Percentiles rank a stretch among this genome's conserved stretches.
Evolutionary conservation across 1,140 invertebrate genomes (phyloP).

Genomic region (Anadara kagoshimensis): DNA sequence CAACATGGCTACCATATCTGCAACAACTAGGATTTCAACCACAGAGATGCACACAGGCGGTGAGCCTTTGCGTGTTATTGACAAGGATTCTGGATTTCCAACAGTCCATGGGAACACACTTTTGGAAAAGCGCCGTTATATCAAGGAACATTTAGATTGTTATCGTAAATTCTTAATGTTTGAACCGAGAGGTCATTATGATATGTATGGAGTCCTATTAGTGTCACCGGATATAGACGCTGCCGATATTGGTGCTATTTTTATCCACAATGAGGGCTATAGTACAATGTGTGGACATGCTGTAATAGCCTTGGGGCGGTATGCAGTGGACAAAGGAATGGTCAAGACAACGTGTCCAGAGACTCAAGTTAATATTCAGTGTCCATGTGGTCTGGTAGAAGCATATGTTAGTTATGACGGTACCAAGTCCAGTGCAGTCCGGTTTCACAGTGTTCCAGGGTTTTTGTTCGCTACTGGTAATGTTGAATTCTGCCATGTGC

Average conservation of each 20-base stretch:
- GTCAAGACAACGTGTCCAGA: slow-evolving; percentile 55
- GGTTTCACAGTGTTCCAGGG: slow-evolving; percentile 69
- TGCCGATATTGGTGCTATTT: slow-evolving; percentile 68
- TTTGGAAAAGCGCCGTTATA: slow-evolving; percentile 61
- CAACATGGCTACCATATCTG: neutral
- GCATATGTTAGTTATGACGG: slow-evolving; percentile 53
- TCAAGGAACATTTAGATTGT: slow-evolving; percentile 53
- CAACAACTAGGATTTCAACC: slow-evolving; percentile 31
- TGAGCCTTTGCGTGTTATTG: slow-evolving; percentile 68
- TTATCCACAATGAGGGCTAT: slow-evolving; percentile 73
- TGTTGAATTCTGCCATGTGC: too few species aligned
- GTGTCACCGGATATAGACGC: slow-evolving; percentile 56
- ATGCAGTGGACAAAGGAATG: slow-evolving; percentile 55
- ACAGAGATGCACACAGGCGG: slow-evolving; percentile 73
- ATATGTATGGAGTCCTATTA: slow-evolving; percentile 70
- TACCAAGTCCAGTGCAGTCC: slow-evolving; percentile 53
- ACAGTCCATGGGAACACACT: slow-evolving; percentile 56
- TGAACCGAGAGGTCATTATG: slow-evolving; percentile 71
- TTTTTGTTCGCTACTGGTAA: slow-evolving; percentile 65
- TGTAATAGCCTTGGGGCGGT: slow-evolving; percentile 67
- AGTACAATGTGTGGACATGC: slow-evolving; percentile 74
- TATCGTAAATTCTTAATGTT: slow-evolving; percentile 65
- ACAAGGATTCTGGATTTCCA: slow-evolving; percentile 59
- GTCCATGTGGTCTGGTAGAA: slow-evolving; percentile 68
- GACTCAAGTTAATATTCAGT: slow-evolving; percentile 66